These are phyloP conservation scores for Hafferia zeledoni DNA, from an alignment of 2,797 vertebrate genomes.

Conservation along the genomic window DNA sequence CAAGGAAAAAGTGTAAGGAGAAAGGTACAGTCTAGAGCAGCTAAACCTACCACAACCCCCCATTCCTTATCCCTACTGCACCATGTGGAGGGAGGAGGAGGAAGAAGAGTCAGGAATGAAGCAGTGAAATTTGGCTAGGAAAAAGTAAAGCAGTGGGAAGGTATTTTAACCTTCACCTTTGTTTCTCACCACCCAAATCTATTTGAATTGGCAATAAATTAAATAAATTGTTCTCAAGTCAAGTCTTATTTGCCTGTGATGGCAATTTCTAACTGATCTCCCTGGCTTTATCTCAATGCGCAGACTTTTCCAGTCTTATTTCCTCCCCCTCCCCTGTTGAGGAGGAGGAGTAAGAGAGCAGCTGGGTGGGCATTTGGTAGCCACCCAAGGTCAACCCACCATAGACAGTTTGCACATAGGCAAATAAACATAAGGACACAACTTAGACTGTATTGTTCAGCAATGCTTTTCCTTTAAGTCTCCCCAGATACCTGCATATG, in stretches of 20 bases:
- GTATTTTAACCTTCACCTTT: not conserved
- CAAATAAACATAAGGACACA: not conserved
- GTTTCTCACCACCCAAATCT: not conserved
- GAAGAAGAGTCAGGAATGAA: not conserved
- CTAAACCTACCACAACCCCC: not conserved
- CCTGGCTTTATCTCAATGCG: not conserved
- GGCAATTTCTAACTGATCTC: not conserved
- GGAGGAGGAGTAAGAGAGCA: not conserved
- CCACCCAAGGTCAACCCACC: not conserved
- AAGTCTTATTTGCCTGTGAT: not conserved
- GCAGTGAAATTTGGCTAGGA: not conserved
- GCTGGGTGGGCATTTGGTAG: not conserved
- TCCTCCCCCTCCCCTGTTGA: not conserved
- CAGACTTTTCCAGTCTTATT: not conserved
- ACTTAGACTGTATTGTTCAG: not conserved
- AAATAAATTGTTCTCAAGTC: not conserved
- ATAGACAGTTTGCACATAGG: not conserved
- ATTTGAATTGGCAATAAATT: not conserved
- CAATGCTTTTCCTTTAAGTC: not conserved
- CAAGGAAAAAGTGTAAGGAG: not conserved
- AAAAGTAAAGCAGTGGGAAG: not conserved
- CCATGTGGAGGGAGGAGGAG: not conserved
- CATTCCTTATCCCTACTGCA: not conserved
- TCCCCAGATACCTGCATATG: not conserved
- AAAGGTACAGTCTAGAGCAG: not conserved